Conservation (phyloP, 2,797 vertebrate genomes). For the Tragelaphus oryx region DNA sequence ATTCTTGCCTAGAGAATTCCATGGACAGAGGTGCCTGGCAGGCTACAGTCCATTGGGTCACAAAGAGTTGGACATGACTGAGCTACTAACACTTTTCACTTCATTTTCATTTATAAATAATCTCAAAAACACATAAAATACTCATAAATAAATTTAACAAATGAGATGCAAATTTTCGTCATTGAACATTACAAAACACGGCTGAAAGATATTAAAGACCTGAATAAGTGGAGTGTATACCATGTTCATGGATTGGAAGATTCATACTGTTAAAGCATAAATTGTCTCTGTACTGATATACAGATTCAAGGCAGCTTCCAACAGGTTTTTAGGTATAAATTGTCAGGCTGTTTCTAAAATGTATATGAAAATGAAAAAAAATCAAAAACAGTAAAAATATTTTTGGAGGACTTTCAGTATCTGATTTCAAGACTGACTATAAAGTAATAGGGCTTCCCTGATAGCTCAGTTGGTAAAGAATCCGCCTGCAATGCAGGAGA, state of each 20-base stretch:
- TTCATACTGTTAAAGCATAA: background rate
- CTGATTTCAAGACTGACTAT: background rate
- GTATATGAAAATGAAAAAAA: background rate
- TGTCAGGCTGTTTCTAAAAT: background rate
- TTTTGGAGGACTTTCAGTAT: background rate
- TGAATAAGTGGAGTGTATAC: background rate
- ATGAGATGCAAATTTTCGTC: background rate
- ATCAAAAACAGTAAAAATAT: background rate
- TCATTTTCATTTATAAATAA: background rate
- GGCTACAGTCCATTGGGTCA: background rate
- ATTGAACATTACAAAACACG: background rate
- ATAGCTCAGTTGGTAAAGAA: background rate
- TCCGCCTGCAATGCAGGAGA: fast-evolving
- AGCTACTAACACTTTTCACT: background rate
- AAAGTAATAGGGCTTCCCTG: background rate
- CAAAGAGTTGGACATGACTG: background rate
- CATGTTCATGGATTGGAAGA: background rate
- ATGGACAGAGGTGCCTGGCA: background rate
- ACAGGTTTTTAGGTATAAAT: background rate
- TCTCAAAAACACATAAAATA: background rate
- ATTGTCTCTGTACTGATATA: background rate
- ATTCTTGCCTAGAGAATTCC: background rate
- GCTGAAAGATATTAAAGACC: background rate
- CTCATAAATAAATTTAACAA: background rate
- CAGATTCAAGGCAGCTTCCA: background rate